Conservation (phyloP, 1,140 invertebrate species). For the Trypoxylus dichotomus region DNA sequence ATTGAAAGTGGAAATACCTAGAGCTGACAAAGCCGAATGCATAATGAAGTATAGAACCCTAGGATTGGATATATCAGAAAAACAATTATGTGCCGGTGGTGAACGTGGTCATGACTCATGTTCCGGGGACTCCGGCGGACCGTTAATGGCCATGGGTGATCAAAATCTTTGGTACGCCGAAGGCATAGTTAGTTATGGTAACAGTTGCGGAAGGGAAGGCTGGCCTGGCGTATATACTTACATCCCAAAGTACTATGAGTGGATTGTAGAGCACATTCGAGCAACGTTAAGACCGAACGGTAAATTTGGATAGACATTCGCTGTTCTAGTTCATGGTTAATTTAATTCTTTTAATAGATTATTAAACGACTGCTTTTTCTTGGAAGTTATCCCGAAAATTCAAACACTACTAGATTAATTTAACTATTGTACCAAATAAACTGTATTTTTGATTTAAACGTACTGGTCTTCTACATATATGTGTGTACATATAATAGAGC, state of each 20-base stretch:
- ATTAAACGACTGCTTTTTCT: neutral
- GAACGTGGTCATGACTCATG: constrained; percentile 56
- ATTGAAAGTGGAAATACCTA: constrained; percentile 45
- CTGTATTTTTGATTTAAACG: neutral
- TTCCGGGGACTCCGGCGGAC: constrained; percentile 60
- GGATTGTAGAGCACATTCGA: constrained; percentile 52
- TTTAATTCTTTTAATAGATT: neutral
- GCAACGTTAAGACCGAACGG: neutral
- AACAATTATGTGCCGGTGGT: constrained; percentile 46
- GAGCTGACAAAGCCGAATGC: constrained; percentile 42
- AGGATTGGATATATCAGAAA: neutral
- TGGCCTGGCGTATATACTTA: constrained; percentile 66
- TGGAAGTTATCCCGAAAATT: too few species aligned
- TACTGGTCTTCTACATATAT: neutral
- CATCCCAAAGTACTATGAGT: constrained; percentile 58
- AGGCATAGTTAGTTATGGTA: constrained; percentile 66
- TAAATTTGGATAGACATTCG: neutral
- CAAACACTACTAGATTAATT: neutral
- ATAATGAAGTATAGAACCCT: constrained; percentile 27
- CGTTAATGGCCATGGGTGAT: constrained; percentile 55
- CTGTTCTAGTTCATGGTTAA: neutral
- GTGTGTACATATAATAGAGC: neutral
- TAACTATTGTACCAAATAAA: neutral
- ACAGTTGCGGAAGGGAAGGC: constrained; percentile 58
- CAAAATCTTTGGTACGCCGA: constrained; percentile 44